Evolutionary conservation across 2,797 vertebrate genomes (phyloP), one percentile per base, ranked within the genome.

Genomic region (Coreius guichenoti): DNA sequence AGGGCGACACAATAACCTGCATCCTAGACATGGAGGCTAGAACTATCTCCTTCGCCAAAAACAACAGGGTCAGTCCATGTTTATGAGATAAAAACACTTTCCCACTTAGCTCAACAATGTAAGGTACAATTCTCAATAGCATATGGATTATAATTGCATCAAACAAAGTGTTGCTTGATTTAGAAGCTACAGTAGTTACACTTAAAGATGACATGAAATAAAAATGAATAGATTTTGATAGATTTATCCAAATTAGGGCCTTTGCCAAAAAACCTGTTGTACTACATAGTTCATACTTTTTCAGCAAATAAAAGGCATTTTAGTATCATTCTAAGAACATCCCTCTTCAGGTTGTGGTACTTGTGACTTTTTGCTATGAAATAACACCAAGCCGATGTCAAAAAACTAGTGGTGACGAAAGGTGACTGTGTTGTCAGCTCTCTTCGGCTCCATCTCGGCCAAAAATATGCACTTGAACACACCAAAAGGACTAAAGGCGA

Each of bases 21-120:
- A 92, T 96, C 87, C 91, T 96, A 82, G 96, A 96, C 92, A 96
- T 96, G 95, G 96, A 96, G 87, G 96, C 95, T 86, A 93, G 96
- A 89, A 96, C 95, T 45, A 91, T 96, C 89, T 96, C 95, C 49
- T 96, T 96, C 86, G 94, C 94, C 54, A 96, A 96, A 89, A 96
- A 96, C 86, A 94, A 95, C 89, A 95, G 96, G 93, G 96, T 96
- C 70, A 84, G 86, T 39, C n/a, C 8, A 13, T 67, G 49, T 23
- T 82, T 16, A 8, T 26, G n/a, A 29, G 8, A 14, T 23, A 39
- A 54, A 17, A 36, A 39, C 3, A 16, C 23, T 26, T 26, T 72
- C 7, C 23, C n/a, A 72, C n/a, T 26, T 72, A 16, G 63, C 14
- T 31, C 14, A 17, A 31, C 7, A 17, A 3, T 65, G 16, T 65